Conservation (phyloP, 2,113 vertebrate genomes). For the Albula glossodonta region DNA sequence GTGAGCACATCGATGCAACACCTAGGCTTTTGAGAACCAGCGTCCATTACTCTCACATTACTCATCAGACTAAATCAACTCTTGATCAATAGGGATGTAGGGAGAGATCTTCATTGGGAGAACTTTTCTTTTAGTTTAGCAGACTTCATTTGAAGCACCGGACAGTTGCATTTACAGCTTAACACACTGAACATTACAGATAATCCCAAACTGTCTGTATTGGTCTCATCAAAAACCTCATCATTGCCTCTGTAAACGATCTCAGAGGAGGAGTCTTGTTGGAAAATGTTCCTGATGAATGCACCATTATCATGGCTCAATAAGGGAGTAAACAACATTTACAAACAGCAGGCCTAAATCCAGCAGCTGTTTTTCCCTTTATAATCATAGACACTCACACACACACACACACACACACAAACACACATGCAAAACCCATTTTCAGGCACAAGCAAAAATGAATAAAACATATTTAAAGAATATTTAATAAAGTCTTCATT, state of each 20-base stretch:
- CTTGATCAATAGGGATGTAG: background rate
- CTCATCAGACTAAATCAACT: background rate
- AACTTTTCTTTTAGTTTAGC: background rate
- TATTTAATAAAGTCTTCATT: conserved; percentile 6
- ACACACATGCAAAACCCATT: background rate
- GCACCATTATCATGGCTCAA: background rate
- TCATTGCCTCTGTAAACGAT: background rate
- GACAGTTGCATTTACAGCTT: background rate
- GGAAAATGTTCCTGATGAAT: background rate
- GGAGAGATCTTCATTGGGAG: background rate
- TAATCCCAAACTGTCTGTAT: conserved; percentile 25
- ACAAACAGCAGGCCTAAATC: background rate
- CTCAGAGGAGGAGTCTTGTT: background rate
- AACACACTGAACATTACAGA: conserved; percentile 1
- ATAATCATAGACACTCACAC: background rate
- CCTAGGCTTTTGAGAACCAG: conserved; percentile 6
- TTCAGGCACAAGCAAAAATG: background rate
- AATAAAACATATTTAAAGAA: background rate
- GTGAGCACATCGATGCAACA: background rate
- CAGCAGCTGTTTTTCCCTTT: background rate
- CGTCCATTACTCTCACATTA: background rate
- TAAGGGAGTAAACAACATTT: background rate
- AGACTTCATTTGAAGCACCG: background rate
- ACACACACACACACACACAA: background rate
- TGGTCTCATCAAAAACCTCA: conserved; percentile 21